A percentile compares a stretch with the other conserved stretches of the same genome.
Evolutionary conservation across 1,140 invertebrate species (phyloP).

Genomic region (Thereuonema tuberculata): DNA sequence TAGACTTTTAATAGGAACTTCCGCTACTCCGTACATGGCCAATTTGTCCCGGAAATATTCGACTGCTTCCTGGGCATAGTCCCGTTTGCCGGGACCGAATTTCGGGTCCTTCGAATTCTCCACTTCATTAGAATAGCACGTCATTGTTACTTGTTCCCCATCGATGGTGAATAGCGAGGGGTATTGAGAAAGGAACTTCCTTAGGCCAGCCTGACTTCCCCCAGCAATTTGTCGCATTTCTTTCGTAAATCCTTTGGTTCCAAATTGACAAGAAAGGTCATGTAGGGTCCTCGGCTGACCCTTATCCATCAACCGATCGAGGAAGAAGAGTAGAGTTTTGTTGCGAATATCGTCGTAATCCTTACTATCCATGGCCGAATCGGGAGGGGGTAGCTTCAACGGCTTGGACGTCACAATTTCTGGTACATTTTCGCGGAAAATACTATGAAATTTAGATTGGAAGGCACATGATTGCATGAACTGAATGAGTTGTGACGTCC

Average conservation of each 20-base stretch:
- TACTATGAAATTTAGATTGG: not conserved
- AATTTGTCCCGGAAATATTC: constrained; percentile 88
- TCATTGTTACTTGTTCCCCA: constrained; percentile 80
- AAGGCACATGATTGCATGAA: not conserved
- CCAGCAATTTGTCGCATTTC: constrained; percentile 76
- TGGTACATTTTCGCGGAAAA: not conserved
- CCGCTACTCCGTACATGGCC: constrained; percentile 25
- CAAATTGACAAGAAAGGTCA: constrained; percentile 91
- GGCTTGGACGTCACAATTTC: not conserved
- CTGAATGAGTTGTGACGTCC: not conserved
- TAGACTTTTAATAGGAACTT: constrained; percentile 74
- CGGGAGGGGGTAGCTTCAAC: not conserved
- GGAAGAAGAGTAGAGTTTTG: constrained; percentile 87
- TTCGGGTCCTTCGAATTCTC: constrained; percentile 23
- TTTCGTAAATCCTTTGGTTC: constrained; percentile 88
- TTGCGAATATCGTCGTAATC: constrained; percentile 87
- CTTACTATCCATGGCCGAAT: constrained; percentile 62
- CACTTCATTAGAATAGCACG: constrained; percentile 42
- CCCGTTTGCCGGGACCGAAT: constrained; percentile 46
- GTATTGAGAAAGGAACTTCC: constrained; percentile 67
- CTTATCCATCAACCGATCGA: constrained; percentile 87
- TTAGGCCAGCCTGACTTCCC: constrained; percentile 80
- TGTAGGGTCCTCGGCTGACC: constrained; percentile 78
- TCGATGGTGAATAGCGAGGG: constrained; percentile 80
- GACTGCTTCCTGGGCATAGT: constrained; percentile 83